A percentile compares a stretch with the other conserved stretches of the same genome.
Conservation (phyloP, 1,140 invertebrate species). For the Cyclina sinensis region DNA sequence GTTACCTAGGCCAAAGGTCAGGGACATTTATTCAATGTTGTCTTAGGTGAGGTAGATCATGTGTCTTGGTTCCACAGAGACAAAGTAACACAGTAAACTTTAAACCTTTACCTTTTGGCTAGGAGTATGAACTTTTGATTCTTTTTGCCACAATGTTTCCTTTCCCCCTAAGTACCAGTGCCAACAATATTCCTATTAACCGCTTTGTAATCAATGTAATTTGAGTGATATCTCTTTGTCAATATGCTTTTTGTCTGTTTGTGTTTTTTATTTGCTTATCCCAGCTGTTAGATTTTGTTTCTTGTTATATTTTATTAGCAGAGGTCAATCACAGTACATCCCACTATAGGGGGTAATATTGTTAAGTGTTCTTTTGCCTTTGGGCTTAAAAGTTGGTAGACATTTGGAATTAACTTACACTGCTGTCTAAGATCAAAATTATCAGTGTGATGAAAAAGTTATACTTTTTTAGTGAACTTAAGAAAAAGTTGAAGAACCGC, state of each 20-base stretch:
- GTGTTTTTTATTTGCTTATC: not conserved
- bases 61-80: not conserved
- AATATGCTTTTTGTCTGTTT: conserved; percentile 2
- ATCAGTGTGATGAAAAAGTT: too few relatives aligned
- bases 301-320: conserved; percentile 3
- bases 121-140: not conserved
- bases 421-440: too few relatives aligned
- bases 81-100: conserved; percentile 24
- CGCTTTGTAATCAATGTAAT: not conserved
- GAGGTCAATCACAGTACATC: conserved; percentile 9
- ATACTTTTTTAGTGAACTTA: too few relatives aligned
- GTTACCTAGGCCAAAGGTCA: not conserved
- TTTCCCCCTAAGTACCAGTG: not conserved
- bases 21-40: not conserved
- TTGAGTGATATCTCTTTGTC: not conserved
- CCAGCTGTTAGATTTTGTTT: conserved; percentile 19
- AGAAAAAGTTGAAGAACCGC: too few relatives aligned
- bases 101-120: conserved; percentile 12
- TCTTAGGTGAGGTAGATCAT: too few relatives aligned
- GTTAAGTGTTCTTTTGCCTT: not conserved
- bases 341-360: not conserved
- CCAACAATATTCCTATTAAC: not conserved
- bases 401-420: too few relatives aligned
- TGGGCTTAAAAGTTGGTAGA: too few relatives aligned
- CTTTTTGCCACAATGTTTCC: not conserved